Evolutionary conservation across 1,140 invertebrate genomes (phyloP).

Genomic region (Oedothorax gibbosus): DNA sequence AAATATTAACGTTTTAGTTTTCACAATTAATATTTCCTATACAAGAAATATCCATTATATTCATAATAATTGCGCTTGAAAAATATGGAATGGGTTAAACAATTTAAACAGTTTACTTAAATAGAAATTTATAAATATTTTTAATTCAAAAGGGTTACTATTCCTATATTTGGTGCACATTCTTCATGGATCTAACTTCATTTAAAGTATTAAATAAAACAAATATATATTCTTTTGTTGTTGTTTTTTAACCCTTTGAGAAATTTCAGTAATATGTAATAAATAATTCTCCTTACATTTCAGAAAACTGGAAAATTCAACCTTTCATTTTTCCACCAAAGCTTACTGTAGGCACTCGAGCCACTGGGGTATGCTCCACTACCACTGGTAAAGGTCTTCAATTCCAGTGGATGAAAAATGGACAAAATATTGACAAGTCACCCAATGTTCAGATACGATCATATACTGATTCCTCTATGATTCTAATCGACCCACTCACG

Average conservation of each 20-base stretch:
- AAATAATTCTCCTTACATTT: not conserved
- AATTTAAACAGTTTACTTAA: no score
- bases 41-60: no score
- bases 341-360: constrained; percentile 34
- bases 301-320: constrained; percentile 48
- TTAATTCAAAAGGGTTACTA: no score
- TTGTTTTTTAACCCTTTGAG: not conserved
- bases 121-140: no score
- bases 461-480: constrained; percentile 33
- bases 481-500: constrained; percentile 32
- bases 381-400: constrained; percentile 15
- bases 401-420: constrained; percentile 51
- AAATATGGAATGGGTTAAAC: no score
- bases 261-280: not conserved
- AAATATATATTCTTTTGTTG: no score
- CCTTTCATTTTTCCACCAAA: constrained; percentile 43
- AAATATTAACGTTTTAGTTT: no score
- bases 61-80: no score
- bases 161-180: no score
- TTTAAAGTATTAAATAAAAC: not conserved
- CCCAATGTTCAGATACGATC: constrained; percentile 20
- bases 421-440: not conserved
- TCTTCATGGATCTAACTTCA: no score
- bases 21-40: no score
- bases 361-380: constrained; percentile 31